A percentile compares a stretch with the other conserved stretches of the same genome.
phyloP scores from a whole-genome alignment of 2,113 vertebrate species.

The Pomatostomus ruficeps region DNA sequence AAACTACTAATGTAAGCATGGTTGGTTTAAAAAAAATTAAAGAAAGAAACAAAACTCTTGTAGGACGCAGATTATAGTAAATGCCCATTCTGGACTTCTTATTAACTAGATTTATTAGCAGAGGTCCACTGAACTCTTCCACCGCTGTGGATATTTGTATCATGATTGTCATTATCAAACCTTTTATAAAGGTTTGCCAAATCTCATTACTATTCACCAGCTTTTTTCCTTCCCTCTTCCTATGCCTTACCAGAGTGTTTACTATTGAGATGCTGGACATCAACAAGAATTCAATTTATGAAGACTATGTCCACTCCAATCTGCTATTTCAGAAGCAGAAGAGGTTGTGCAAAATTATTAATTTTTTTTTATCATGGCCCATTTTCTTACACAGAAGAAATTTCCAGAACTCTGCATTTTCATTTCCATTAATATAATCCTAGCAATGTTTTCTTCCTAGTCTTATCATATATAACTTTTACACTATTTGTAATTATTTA shows the following conservation, averaged over 20 bases:
- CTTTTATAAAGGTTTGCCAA: not conserved
- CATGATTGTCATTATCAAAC: not conserved
- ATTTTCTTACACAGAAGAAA: not conserved
- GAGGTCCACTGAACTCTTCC: not conserved
- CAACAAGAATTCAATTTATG: not conserved
- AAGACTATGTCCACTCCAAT: not conserved
- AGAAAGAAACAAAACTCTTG: accelerated
- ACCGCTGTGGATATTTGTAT: not conserved
- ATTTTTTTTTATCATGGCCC: not conserved
- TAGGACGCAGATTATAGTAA: not conserved
- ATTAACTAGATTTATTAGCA: not conserved
- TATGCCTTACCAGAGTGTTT: not conserved
- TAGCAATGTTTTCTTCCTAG: not conserved
- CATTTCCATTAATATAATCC: not conserved
- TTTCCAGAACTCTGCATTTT: not conserved
- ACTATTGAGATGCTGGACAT: not conserved
- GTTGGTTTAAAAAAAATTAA: not conserved
- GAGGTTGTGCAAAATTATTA: not conserved
- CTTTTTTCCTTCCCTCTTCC: not conserved
- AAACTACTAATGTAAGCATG: not conserved
- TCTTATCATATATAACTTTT: not conserved
- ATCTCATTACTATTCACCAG: not conserved
- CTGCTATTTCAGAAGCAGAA: not conserved
- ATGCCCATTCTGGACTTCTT: not conserved
- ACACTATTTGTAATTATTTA: not conserved